Percentiles rank a stretch among this genome's conserved stretches.
These are phyloP conservation scores for Neolamprologus brichardi DNA, from an alignment of 2,113 vertebrate genomes.

Conservation along the genomic window DNA sequence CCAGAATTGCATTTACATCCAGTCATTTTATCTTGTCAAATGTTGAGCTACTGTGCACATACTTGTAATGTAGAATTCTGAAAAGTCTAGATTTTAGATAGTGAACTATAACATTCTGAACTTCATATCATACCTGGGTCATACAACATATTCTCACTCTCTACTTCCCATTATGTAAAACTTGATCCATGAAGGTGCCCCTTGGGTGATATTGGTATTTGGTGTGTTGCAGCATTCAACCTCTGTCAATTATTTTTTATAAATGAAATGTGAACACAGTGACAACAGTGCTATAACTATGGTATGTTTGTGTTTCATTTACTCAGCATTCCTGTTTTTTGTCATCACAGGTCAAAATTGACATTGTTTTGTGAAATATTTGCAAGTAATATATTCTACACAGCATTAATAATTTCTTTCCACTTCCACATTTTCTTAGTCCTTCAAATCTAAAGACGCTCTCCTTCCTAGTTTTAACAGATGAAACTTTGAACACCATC, in stretches of 20 bases:
- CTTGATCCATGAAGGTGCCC: background rate
- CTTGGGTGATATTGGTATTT: background rate
- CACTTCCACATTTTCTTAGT: background rate
- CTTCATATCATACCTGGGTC: background rate
- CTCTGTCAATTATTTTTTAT: background rate
- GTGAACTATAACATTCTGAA: background rate
- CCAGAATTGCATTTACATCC: background rate
- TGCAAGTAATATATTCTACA: background rate
- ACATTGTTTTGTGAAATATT: background rate
- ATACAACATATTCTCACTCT: background rate
- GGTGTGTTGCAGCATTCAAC: background rate
- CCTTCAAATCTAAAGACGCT: background rate
- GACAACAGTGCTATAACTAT: background rate
- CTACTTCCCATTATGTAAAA: background rate
- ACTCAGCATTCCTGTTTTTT: background rate
- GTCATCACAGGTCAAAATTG: background rate
- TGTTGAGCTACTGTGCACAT: background rate
- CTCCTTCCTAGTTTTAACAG: background rate
- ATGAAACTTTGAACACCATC: background rate
- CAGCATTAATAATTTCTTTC: background rate
- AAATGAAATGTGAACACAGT: background rate
- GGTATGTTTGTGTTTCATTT: background rate
- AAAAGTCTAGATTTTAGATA: background rate
- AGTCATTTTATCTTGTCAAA: background rate
- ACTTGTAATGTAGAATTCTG: background rate